A percentile compares a stretch with the other conserved stretches of the same genome.
Conservation (phyloP, 2,888 invertebrate species). For the Hypomecis punctinalis region DNA sequence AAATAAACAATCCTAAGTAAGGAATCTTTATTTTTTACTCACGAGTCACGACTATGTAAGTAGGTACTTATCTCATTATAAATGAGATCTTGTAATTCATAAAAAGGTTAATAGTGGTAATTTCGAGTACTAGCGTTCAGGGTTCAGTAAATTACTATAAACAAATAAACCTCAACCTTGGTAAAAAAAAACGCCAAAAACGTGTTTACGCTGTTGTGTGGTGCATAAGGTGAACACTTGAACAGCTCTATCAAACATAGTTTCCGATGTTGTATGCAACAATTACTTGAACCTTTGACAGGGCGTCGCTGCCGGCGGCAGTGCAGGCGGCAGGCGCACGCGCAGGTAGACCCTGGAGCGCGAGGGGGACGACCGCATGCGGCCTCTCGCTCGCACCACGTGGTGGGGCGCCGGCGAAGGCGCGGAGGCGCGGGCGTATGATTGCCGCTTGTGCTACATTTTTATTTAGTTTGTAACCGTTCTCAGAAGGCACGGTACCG, state of each 20-base stretch:
- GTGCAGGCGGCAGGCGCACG: slow-evolving; percentile 75
- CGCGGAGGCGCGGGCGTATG: slow-evolving; percentile 74
- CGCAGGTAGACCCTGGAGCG: slow-evolving; percentile 75
- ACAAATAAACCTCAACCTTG: too few species aligned
- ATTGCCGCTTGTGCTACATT: slow-evolving; percentile 82
- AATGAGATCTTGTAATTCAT: too few species aligned
- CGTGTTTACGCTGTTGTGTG: slow-evolving; percentile 44
- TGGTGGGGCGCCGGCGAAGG: slow-evolving; percentile 70
- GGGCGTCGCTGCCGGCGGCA: slow-evolving; percentile 75
- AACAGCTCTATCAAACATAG: slow-evolving; percentile 47
- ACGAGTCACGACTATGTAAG: too few species aligned
- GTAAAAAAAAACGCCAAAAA: slow-evolving; percentile 37
- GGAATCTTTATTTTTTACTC: too few species aligned
- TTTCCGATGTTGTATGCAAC: slow-evolving; percentile 65
- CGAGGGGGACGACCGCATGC: slow-evolving; percentile 49
- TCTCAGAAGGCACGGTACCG: slow-evolving; percentile 60
- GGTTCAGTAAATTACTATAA: too few species aligned
- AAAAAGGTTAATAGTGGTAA: too few species aligned
- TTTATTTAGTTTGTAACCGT: slow-evolving; percentile 84
- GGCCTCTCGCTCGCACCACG: slow-evolving; percentile 68
- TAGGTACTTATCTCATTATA: too few species aligned
- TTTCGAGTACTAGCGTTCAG: too few species aligned
- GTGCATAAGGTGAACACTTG: slow-evolving; percentile 45
- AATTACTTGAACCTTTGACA: slow-evolving; percentile 80
- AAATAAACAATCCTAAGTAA: too few species aligned